A percentile compares a stretch with the other conserved stretches of the same genome.
phyloP scores from a whole-genome alignment of 1,140 invertebrate species.

The Eumeta japonica region DNA sequence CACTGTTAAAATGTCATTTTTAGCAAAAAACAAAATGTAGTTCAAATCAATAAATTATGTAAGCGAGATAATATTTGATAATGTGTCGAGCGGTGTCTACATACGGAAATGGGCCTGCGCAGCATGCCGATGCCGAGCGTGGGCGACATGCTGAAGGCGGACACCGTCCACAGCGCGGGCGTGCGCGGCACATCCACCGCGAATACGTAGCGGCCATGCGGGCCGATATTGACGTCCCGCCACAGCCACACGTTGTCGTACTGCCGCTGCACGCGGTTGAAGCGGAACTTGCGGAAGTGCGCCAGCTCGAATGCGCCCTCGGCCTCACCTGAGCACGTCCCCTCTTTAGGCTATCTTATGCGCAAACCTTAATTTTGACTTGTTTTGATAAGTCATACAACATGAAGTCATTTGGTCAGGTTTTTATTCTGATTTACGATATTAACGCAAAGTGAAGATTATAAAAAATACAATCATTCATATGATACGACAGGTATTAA shows the following conservation, averaged over 20 bases:
- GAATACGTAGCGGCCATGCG: constrained; percentile 84
- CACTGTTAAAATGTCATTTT: too few relatives aligned
- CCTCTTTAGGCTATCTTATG: too few relatives aligned
- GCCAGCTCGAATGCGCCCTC: constrained; percentile 66
- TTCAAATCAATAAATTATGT: too few relatives aligned
- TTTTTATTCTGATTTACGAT: neutral
- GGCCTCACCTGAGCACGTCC: constrained; percentile 44
- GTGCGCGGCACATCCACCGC: constrained; percentile 80
- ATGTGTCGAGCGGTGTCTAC: too few relatives aligned
- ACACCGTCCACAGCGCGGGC: constrained; percentile 90
- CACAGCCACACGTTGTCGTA: constrained; percentile 95
- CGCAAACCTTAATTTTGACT: constrained; percentile 5
- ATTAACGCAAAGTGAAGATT: too few relatives aligned
- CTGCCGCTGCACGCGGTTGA: constrained; percentile 81
- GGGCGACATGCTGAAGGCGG: constrained; percentile 86
- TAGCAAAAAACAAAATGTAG: too few relatives aligned
- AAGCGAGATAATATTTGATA: too few relatives aligned
- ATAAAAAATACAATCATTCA: too few relatives aligned
- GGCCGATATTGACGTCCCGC: constrained; percentile 91
- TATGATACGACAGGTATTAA: too few relatives aligned
- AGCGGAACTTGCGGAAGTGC: constrained; percentile 77
- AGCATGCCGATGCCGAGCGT: constrained; percentile 85
- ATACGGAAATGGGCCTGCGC: constrained; percentile 70
- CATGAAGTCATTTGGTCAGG: neutral
- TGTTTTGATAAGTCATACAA: constrained; percentile 1